Evolutionary conservation across 2,113 vertebrate species (phyloP).

Genomic region (Panurus biarmicus): DNA sequence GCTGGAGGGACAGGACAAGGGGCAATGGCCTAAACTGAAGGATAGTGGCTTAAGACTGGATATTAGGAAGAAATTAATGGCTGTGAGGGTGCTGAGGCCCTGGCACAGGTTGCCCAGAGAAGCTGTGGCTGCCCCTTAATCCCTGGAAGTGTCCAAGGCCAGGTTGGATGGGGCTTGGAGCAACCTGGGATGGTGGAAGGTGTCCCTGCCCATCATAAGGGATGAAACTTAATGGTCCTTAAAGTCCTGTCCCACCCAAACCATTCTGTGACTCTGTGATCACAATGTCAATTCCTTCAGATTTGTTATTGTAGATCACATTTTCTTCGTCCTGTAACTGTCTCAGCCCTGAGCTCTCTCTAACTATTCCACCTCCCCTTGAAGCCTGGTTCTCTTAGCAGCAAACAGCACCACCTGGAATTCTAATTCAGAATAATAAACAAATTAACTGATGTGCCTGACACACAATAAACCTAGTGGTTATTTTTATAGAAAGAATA

Average conservation of each 20-base stretch:
- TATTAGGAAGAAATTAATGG: accelerated
- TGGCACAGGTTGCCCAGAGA: neutral
- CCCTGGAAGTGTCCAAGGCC: neutral
- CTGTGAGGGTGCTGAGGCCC: accelerated
- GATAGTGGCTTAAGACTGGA: accelerated
- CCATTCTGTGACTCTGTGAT: neutral
- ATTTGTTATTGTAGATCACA: neutral
- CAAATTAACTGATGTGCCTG: neutral
- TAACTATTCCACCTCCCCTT: neutral
- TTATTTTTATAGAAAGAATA: neutral
- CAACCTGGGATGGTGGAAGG: accelerated
- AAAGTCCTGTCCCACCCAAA: neutral
- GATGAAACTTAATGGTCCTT: accelerated
- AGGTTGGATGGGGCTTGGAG: accelerated
- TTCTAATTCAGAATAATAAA: neutral
- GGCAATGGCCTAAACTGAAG: accelerated
- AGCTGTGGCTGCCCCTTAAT: neutral
- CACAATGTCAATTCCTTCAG: neutral
- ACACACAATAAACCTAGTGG: neutral
- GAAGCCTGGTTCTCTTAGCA: neutral
- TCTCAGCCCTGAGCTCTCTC: neutral
- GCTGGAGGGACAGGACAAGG: neutral
- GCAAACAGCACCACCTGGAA: neutral
- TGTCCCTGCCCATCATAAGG: neutral
- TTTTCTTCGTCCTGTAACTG: neutral